Evolutionary conservation across 2,888 invertebrate species (phyloP).

Genomic region (Chorisops tibialis): DNA sequence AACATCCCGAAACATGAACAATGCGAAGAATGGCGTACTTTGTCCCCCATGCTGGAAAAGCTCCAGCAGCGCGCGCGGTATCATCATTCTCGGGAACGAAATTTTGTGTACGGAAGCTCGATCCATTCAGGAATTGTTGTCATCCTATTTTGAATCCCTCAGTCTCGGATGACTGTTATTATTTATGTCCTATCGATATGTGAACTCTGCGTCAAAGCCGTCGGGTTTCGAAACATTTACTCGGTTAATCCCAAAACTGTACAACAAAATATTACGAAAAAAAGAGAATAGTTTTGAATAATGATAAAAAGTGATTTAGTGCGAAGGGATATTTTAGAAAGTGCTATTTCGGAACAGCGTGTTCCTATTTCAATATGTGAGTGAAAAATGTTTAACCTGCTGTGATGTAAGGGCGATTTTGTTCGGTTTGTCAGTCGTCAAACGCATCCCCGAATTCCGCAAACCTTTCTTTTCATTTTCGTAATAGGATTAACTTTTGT

Average conservation of each 20-base stretch:
- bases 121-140: constrained; percentile 23
- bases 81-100: constrained; percentile 8
- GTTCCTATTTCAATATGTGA: constrained; percentile 50
- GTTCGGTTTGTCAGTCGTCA: not conserved
- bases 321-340: not conserved
- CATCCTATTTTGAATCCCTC: constrained; percentile 27
- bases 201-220: not conserved
- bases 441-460: not conserved
- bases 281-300: not conserved
- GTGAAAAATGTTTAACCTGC: constrained; percentile 33
- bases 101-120: not conserved
- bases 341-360: constrained; percentile 50
- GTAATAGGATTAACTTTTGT: constrained; percentile 18
- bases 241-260: too few relatives aligned
- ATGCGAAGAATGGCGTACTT: constrained; percentile 2
- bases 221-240: not conserved
- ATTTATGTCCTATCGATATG: constrained; percentile 28
- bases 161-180: constrained; percentile 27
- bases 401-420: not conserved
- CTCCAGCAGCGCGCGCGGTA: constrained; percentile 6
- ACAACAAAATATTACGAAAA: too few relatives aligned
- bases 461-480: not conserved
- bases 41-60: not conserved
- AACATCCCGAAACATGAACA: not conserved
- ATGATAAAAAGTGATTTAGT: not conserved